These are phyloP conservation scores for Cybosia mesomella DNA, from an alignment of 2,888 invertebrate species.

Conservation along the genomic window DNA sequence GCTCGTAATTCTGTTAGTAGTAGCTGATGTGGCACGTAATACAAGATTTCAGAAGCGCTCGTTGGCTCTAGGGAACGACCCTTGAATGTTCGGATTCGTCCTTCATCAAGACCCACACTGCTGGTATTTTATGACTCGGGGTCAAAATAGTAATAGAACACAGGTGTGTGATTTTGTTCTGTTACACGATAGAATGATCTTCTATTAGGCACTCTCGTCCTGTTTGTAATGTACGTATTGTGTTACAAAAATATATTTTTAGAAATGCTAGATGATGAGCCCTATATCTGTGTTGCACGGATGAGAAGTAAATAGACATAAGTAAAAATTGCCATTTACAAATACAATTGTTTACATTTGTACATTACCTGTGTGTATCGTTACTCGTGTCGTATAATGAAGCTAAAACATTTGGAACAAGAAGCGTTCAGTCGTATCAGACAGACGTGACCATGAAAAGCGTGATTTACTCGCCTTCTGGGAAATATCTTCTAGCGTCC, in stretches of 20 bases:
- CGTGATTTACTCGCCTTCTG: slow-evolving; percentile 80
- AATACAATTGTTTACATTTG: slow-evolving; percentile 38
- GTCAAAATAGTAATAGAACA: slow-evolving; percentile 63
- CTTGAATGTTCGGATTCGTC: slow-evolving; percentile 72
- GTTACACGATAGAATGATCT: slow-evolving; percentile 12
- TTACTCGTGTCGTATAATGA: slow-evolving; percentile 31
- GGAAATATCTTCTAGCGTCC: slow-evolving; percentile 76
- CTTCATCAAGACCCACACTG: slow-evolving; percentile 70
- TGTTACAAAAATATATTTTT: neutral
- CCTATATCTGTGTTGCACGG: neutral
- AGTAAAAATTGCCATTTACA: slow-evolving; percentile 23
- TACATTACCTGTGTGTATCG: slow-evolving; percentile 26
- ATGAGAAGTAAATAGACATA: slow-evolving; percentile 18
- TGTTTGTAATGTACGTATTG: neutral
- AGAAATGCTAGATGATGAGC: neutral
- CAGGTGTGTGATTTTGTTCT: slow-evolving; percentile 60
- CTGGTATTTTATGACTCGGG: slow-evolving; percentile 70
- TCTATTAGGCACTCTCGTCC: neutral
- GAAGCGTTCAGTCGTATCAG: slow-evolving; percentile 58
- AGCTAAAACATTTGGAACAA: slow-evolving; percentile 43
- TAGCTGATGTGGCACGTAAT: slow-evolving; percentile 76
- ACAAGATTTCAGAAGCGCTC: slow-evolving; percentile 70
- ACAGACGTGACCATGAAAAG: slow-evolving; percentile 73
- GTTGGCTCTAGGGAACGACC: slow-evolving; percentile 69
- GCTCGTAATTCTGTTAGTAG: slow-evolving; percentile 74